Evolutionary conservation across 2,113 vertebrate species (phyloP), one percentile per base, ranked within the genome.

Genomic region (Rutilus rutilus): DNA sequence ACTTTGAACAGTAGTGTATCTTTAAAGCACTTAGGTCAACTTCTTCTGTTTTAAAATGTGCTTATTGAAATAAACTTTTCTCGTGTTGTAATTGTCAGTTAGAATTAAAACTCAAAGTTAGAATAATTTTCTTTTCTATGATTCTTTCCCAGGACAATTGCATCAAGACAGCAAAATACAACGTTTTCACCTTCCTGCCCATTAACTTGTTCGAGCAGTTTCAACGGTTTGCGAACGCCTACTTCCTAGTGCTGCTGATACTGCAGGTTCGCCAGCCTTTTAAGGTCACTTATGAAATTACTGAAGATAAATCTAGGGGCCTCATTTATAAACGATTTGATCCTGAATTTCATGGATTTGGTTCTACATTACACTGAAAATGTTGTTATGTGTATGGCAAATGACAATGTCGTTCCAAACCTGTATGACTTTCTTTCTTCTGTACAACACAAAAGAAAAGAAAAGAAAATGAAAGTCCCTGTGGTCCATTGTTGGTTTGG

Each of bases 141-240:
- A 79, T 88, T 90, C 64, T 90, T 85, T 89, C 90, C 25, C 87
- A 96, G 95, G 94, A 94, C 90, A 96, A 96, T 92, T 92, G 91
- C 59, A 96, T 96, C 86, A 94, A 94, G 80, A 96, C 95, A 10
- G 95, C 92, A 59, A 96, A 95, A 83, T 96, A 96, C 89, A 95
- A 91, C 87, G 39, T 95, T 78, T 85, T 96, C 74, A 95, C 94
- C 84, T 96, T 96, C 89, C 90, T 96, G 91, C 95, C 95, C 76
- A 90, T 95, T 85, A 96, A 96, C 88, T 91, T 96, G 90, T 96
- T 96, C 89, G 95, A 96, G 88, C 95, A 96, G 86, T 96, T 96
- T 86, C 95, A 96, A 86, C 92, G 94, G 75, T 94, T 94, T 87
- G 95, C 95, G 81, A 96, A 95, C 86, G 90, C 89, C 9, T 95